Base-by-base conservation (phyloP, 2,113 vertebrate species). In the Hoplias malabaricus region DNA sequence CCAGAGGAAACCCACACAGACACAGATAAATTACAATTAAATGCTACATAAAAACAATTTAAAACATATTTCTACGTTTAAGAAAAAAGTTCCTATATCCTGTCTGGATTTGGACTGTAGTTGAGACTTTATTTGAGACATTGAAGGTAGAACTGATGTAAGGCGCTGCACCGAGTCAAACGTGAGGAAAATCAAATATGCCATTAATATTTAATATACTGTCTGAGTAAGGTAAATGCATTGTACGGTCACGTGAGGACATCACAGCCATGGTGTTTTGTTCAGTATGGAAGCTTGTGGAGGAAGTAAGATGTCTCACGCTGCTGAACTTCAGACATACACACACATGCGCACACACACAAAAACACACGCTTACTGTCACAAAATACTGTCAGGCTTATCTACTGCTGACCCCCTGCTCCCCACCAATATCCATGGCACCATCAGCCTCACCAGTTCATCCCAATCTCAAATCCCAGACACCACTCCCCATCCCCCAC, bases 161-260 rank as follows among this genome's bases (percentile, higher is more conserved):
- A 29, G 36, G 33, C 69, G 42, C 43, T 34, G 23, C 23, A 34
- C n/a, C 23, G 75, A 83, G 87, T 89, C 53, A 82, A 88, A 87
- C 73, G 14, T 19, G 31, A 53, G 75, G 66, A 65, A 42, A 83
- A 82, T 85, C 82, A 87, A 88, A 88, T 81, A 82, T 84, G 77
- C 74, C 34, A 56, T 90, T 86, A 88, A 88, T 88, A 88, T 89
- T 90, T 84, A 85, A 89, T 62, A 78, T 80, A 46, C 75, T 11
- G 85, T 88, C 87, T 85, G 83, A 79, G 61, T 79, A 83, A 89
- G 83, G 82, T 75, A 83, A 85, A 90, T 83, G 82, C 84, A 85
- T 86, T 89, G 82, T 27, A 66, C 78, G 82, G 86, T 87, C 78
- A 79, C 73, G 53, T 77, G 71, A 40, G 66, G 77, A 84, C 86